Percentiles rank a stretch among this genome's conserved stretches.
These are phyloP conservation scores for Oxyruncus cristatus DNA, from an alignment of 2,113 vertebrate genomes.

Conservation along the genomic window DNA sequence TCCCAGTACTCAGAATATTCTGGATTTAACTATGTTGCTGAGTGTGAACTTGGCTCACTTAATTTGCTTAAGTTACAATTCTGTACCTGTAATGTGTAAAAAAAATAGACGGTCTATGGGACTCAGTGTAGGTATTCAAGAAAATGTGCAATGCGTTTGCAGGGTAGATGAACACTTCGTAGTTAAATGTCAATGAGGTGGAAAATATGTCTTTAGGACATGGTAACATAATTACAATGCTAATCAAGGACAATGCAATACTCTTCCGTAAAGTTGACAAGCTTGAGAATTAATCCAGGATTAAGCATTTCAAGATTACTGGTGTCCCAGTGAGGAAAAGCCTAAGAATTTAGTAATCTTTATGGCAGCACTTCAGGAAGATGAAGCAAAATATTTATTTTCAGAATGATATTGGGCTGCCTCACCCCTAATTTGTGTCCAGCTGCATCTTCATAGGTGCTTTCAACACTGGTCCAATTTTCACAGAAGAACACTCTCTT, in stretches of 20 bases:
- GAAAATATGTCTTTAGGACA: constrained; percentile 14
- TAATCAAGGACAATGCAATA: constrained; percentile 43
- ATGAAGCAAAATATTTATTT: constrained; percentile 3
- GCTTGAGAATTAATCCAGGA: constrained; percentile 53
- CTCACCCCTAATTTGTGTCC: not conserved
- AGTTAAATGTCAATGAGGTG: constrained; percentile 8
- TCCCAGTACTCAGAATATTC: not conserved
- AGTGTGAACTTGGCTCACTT: not conserved
- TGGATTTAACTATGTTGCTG: not conserved
- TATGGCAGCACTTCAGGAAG: constrained; percentile 28
- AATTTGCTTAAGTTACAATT: not conserved
- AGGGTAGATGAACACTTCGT: not conserved
- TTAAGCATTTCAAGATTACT: constrained; percentile 53
- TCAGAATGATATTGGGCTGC: not conserved
- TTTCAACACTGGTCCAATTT: not conserved
- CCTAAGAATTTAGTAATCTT: constrained; percentile 23
- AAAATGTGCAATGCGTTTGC: not conserved
- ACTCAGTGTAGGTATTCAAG: not conserved
- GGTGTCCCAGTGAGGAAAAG: constrained; percentile 24
- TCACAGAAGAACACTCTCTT: not conserved
- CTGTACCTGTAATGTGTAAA: not conserved
- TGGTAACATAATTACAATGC: constrained; percentile 20
- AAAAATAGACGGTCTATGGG: not conserved
- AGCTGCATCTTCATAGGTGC: not conserved
- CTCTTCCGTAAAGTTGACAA: constrained; percentile 42